These are phyloP conservation scores for Ptychochromis oligacanthus DNA, from an alignment of 2,113 vertebrate genomes.

Conservation along the genomic window DNA sequence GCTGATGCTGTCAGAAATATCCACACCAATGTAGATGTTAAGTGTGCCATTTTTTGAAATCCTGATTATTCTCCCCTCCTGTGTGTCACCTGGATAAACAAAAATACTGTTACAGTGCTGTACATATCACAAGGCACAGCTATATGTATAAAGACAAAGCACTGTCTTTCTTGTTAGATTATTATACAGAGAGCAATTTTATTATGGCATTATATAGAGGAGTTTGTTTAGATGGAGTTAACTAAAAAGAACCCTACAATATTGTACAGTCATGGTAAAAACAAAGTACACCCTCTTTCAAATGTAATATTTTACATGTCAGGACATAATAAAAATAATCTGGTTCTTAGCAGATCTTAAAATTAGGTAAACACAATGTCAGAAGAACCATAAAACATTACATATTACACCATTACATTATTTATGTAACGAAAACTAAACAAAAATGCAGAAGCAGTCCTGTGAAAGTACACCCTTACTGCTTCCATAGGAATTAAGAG, in stretches of 20 bases:
- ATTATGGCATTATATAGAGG: neutral
- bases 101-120: neutral
- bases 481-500: too few species aligned
- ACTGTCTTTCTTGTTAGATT: neutral
- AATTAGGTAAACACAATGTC: too few species aligned
- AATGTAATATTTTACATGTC: too few species aligned
- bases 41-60: constrained; percentile 67
- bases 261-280: neutral
- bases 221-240: neutral
- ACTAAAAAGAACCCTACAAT: neutral
- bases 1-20: constrained; percentile 77
- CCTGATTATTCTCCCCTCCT: constrained; percentile 56
- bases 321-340: too few species aligned
- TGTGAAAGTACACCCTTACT: too few species aligned
- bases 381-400: too few species aligned
- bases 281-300: too few species aligned
- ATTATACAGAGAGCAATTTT: neutral
- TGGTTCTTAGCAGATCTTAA: too few species aligned
- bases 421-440: too few species aligned
- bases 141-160: neutral
- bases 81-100: constrained; percentile 57
- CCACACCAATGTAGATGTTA: constrained; percentile 80
- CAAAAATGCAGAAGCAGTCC: too few species aligned
- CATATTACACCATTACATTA: too few species aligned
- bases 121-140: neutral